phyloP scores from a whole-genome alignment of 1,140 invertebrate species.

The Oreohelix idahoensis region DNA sequence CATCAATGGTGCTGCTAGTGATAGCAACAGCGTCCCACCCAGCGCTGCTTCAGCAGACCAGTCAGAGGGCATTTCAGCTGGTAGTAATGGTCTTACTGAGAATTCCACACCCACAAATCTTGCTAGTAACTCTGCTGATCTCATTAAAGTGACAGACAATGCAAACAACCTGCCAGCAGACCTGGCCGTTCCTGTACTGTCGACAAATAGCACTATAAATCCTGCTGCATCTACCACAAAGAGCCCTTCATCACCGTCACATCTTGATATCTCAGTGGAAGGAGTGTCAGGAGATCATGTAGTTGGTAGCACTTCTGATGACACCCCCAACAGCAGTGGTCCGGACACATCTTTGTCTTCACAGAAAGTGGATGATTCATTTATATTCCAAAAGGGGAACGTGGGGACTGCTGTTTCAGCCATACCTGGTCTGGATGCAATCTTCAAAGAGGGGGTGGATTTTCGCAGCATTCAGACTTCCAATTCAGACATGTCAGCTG shows the following conservation, averaged over 20 bases:
- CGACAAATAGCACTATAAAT: not conserved
- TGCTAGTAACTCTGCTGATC: not conserved
- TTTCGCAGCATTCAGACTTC: not conserved
- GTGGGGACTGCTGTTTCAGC: not conserved
- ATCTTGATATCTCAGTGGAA: not conserved
- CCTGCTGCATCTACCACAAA: not conserved
- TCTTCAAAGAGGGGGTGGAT: conserved; percentile 8
- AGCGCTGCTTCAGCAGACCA: not conserved
- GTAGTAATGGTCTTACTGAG: not conserved
- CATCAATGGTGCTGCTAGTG: not conserved
- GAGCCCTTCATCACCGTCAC: not conserved
- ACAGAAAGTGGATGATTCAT: conserved; percentile 15
- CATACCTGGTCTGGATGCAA: conserved; percentile 3
- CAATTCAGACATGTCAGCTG: not conserved
- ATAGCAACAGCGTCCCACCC: not conserved
- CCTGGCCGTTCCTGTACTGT: not conserved
- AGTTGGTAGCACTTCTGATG: not conserved
- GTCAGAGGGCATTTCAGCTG: not conserved
- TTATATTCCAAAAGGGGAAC: not conserved
- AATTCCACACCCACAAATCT: not conserved
- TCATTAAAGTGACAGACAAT: not conserved
- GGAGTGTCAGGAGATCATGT: not conserved
- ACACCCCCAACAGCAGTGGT: not conserved
- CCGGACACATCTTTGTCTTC: not conserved
- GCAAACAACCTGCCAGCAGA: not conserved